A percentile compares a stretch with the other conserved stretches of the same genome.
Evolutionary conservation across 2,888 invertebrate species (phyloP).

Genomic region (Oscheius myriophilus): DNA sequence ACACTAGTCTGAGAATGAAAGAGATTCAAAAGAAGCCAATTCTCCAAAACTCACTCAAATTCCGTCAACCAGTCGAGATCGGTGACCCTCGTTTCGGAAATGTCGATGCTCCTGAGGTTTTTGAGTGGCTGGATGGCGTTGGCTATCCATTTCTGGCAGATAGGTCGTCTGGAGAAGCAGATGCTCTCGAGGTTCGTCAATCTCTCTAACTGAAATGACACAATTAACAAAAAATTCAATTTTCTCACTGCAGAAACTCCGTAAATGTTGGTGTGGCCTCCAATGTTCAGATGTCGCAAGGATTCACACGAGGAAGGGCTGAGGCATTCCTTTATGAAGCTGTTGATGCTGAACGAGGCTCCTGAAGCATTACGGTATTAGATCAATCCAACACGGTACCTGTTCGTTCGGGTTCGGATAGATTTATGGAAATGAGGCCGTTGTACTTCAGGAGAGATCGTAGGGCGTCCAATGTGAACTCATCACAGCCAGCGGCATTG

Average conservation of each 20-base stretch:
- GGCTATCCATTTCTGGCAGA: slow-evolving; percentile 14
- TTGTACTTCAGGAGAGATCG: slow-evolving; percentile 9
- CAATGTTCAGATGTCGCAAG: slow-evolving; percentile 24
- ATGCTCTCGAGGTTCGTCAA: slow-evolving; percentile 29
- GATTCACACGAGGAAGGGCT: neutral
- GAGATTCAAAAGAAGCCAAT: neutral
- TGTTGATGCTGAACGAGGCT: neutral
- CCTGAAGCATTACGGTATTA: neutral
- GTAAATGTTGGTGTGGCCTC: slow-evolving; percentile 15
- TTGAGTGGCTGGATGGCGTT: slow-evolving; percentile 5
- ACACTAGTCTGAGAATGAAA: neutral
- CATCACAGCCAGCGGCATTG: slow-evolving; percentile 11
- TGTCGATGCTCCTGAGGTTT: slow-evolving; percentile 42
- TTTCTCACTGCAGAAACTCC: neutral
- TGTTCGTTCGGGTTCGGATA: slow-evolving; percentile 10
- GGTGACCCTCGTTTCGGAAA: slow-evolving; percentile 46
- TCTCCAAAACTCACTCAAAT: slow-evolving; percentile 21
- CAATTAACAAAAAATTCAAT: neutral
- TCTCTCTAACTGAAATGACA: neutral
- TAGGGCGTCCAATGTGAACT: neutral
- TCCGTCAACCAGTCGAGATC: slow-evolving; percentile 40
- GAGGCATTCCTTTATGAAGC: slow-evolving; percentile 13
- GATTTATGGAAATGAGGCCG: slow-evolving; percentile 13
- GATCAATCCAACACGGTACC: neutral
- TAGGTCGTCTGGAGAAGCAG: slow-evolving; percentile 33